A percentile compares a stretch with the other conserved stretches of the same genome.
Evolutionary conservation across 2,113 vertebrate genomes (phyloP).

Genomic region (Australoheros scitulus): DNA sequence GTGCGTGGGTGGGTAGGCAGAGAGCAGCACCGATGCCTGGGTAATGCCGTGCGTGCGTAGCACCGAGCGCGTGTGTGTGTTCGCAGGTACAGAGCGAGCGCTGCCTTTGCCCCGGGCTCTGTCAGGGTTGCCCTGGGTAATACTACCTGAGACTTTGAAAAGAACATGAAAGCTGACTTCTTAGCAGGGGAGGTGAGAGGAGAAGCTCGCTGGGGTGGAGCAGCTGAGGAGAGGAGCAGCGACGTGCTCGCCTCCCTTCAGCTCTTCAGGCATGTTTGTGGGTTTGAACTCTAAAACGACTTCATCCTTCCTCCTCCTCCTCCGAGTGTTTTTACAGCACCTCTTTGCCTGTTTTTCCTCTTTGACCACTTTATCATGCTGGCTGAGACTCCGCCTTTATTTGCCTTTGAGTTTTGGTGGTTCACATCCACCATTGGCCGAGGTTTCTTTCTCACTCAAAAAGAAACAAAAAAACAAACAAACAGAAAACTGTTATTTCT

Average conservation of each 20-base stretch:
- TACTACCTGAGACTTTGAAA: conserved; percentile 78
- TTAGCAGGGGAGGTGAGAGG: conserved; percentile 68
- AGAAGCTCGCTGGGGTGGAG: conserved; percentile 63
- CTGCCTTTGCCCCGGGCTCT: conserved; percentile 76
- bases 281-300: conserved; percentile 65
- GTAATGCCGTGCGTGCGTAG: conserved; percentile 16
- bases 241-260: conserved; percentile 46
- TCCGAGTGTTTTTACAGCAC: conserved; percentile 20
- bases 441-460: no score
- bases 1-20: conserved; percentile 41
- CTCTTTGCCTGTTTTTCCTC: not conserved
- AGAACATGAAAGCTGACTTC: conserved; percentile 76
- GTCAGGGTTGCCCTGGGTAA: conserved; percentile 74
- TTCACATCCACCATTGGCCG: not conserved
- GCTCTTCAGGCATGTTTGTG: conserved; percentile 47
- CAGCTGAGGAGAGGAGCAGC: conserved; percentile 58
- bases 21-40: conserved; percentile 21
- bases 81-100: conserved; percentile 53
- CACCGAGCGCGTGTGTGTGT: conserved; percentile 10
- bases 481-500: no score
- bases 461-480: not conserved
- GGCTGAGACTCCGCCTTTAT: not conserved
- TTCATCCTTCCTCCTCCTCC: conserved; percentile 50
- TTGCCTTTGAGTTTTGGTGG: not conserved
- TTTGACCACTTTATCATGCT: conserved; percentile 21